Evolutionary conservation across 2,888 invertebrate species (phyloP).

Genomic region (Pedicia rivosa): DNA sequence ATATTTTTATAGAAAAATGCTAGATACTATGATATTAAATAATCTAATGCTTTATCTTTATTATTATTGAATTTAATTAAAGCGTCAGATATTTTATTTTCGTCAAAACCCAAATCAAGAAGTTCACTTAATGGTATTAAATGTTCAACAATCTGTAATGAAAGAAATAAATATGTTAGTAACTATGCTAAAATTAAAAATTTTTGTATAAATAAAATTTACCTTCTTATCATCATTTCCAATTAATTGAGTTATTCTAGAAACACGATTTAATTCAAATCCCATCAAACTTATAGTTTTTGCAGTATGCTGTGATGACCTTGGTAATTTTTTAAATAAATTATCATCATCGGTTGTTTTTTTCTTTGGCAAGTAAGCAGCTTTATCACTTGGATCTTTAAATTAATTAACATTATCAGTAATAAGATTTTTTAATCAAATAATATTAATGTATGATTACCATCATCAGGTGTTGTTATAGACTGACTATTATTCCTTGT

Average conservation of each 20-base stretch:
- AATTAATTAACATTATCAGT: constrained; percentile 5
- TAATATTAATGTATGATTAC: constrained; percentile 1
- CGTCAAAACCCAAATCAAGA: constrained; percentile 68
- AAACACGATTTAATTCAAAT: constrained; percentile 65
- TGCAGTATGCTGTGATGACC: constrained; percentile 46
- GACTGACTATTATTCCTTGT: constrained; percentile 38
- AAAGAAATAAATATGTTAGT: constrained; percentile 9
- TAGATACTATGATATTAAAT: constrained; percentile 50
- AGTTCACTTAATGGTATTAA: constrained; percentile 61
- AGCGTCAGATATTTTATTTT: constrained; percentile 55
- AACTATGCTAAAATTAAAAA: background rate
- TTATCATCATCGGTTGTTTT: constrained; percentile 8
- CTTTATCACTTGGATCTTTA: background rate
- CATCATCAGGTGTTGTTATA: constrained; percentile 12
- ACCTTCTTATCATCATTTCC: constrained; percentile 79
- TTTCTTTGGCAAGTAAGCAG: background rate
- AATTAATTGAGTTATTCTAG: constrained; percentile 58
- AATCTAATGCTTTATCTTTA: constrained; percentile 71
- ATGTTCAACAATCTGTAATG: constrained; percentile 61
- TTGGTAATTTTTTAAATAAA: constrained; percentile 26
- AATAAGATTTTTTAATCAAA: no score
- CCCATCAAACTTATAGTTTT: constrained; percentile 74
- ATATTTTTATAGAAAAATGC: no score
- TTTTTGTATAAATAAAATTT: constrained; percentile 12
- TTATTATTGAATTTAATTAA: constrained; percentile 64